phyloP scores from a whole-genome alignment of 2,797 vertebrate species.

The Cyclura pinguis region DNA sequence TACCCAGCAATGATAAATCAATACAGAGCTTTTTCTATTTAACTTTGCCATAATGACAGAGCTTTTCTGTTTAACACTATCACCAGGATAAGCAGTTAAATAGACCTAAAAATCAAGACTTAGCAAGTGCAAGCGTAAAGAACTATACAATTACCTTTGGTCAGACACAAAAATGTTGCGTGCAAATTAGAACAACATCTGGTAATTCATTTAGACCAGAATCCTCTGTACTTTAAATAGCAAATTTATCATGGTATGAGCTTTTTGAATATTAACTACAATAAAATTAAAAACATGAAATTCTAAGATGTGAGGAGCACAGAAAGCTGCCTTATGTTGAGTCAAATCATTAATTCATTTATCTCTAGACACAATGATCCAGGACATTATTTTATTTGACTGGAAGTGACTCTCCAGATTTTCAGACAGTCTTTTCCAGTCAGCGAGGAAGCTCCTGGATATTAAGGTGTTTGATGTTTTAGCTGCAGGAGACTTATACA shows the following conservation, averaged over 20 bases:
- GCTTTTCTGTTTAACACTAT: constrained; percentile 5
- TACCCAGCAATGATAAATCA: background rate
- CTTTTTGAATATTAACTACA: background rate
- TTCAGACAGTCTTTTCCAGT: background rate
- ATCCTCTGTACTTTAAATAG: background rate
- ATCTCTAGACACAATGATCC: background rate
- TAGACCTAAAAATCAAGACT: background rate
- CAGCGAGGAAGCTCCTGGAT: too few relatives aligned
- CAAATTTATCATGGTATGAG: too few relatives aligned
- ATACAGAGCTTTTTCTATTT: too few relatives aligned
- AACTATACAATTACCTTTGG: background rate
- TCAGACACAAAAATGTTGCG: background rate
- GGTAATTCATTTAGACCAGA: background rate
- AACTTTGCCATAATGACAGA: constrained; percentile 23
- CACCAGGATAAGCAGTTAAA: background rate
- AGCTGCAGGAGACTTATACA: background rate
- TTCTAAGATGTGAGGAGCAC: too few relatives aligned
- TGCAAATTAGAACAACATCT: background rate
- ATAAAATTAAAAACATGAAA: background rate
- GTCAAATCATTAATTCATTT: background rate
- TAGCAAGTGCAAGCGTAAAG: background rate
- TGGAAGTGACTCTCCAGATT: background rate
- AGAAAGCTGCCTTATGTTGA: background rate
- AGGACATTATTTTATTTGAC: background rate
- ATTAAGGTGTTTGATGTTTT: background rate